Evolutionary conservation across 2,113 vertebrate genomes (phyloP).

Genomic region (Apus apus): DNA sequence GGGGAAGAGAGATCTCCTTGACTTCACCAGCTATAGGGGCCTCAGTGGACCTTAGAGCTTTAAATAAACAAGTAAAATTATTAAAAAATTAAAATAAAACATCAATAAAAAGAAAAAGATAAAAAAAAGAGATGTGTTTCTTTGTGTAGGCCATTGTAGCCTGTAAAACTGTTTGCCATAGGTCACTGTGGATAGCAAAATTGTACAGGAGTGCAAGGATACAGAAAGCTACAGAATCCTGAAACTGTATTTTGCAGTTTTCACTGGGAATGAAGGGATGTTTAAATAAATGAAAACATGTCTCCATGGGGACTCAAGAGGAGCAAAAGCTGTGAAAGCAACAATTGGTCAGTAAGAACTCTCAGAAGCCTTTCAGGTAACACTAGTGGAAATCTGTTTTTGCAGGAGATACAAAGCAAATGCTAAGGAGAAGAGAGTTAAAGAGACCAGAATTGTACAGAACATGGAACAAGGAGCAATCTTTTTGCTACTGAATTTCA

Average conservation of each 20-base stretch:
- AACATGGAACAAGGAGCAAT: not conserved
- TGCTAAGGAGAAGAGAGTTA: not conserved
- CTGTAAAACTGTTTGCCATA: not conserved
- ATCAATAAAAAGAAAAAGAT: not conserved
- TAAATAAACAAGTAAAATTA: not conserved
- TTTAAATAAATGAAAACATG: not conserved
- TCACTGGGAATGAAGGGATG: not conserved
- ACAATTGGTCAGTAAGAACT: not conserved
- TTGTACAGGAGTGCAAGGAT: not conserved
- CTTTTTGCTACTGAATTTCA: not conserved
- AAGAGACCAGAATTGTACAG: not conserved
- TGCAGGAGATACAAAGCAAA: not conserved
- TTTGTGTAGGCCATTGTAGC: not conserved
- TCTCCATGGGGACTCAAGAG: not conserved
- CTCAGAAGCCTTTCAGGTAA: not conserved
- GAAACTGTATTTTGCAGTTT: not conserved
- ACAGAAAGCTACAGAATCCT: not conserved
- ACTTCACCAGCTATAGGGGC: not conserved
- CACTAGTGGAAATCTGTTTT: not conserved
- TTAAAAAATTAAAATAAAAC: not conserved
- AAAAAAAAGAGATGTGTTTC: not conserved
- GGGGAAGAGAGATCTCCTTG: not conserved
- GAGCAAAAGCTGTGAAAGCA: not conserved
- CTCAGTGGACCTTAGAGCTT: not conserved
- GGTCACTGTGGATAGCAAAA: not conserved